phyloP scores from a whole-genome alignment of 2,113 vertebrate species.

The Rousettus leschenaultii region DNA sequence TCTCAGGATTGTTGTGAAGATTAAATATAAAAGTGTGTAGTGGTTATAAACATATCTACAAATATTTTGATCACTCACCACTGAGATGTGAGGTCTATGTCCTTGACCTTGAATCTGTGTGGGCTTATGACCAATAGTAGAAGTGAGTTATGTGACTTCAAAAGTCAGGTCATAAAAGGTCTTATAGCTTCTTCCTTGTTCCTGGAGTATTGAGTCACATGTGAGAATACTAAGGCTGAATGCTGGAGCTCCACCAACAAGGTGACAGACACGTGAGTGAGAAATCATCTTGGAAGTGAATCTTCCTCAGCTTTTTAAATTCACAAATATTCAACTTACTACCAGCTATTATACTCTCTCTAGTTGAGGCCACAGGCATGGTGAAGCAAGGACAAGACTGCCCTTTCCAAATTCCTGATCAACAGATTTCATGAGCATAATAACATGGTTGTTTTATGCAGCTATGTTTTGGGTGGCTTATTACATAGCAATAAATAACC shows the following conservation, averaged over 20 bases:
- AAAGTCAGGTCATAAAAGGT: background rate
- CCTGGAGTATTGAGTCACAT: background rate
- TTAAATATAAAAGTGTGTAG: background rate
- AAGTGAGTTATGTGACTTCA: background rate
- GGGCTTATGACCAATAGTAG: background rate
- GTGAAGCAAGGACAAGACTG: background rate
- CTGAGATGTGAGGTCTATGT: background rate
- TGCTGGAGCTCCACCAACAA: background rate
- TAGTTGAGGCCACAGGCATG: background rate
- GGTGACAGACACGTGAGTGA: background rate
- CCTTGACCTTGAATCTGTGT: background rate
- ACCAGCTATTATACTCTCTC: background rate
- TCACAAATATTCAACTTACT: background rate
- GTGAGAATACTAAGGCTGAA: background rate
- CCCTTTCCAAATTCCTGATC: background rate
- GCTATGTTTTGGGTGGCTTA: background rate
- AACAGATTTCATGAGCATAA: background rate
- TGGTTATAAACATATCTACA: background rate
- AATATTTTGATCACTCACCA: background rate
- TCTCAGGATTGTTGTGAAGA: background rate
- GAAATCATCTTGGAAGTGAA: background rate
- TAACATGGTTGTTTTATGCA: background rate
- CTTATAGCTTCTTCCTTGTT: background rate
- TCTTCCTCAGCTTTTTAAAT: background rate
- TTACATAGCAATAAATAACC: background rate